phyloP scores from a whole-genome alignment of 2,113 vertebrate genomes.

The Cranoglanis bouderius region DNA sequence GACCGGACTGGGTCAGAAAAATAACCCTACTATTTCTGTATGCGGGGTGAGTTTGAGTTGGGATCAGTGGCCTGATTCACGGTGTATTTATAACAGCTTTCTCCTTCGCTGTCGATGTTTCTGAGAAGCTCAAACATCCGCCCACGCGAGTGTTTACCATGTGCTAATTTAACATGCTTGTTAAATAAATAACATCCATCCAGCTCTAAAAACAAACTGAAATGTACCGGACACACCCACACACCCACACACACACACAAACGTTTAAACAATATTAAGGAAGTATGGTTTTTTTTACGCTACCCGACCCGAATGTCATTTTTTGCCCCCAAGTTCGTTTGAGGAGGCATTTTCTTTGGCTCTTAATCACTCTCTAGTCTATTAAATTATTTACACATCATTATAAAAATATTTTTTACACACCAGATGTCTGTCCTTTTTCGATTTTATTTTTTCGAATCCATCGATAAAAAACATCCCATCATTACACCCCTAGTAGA shows the following conservation, averaged over 20 bases:
- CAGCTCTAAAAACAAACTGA: background rate
- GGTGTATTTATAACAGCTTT: constrained; percentile 25
- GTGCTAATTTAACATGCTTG: background rate
- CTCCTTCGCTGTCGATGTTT: background rate
- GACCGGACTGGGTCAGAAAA: background rate
- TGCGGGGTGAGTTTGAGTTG: background rate
- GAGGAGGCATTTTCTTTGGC: background rate
- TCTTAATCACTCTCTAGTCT: background rate
- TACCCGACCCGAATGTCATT: too few species aligned
- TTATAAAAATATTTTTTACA: too few species aligned
- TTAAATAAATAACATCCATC: background rate
- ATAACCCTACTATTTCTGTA: constrained; percentile 25
- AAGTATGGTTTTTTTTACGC: too few species aligned
- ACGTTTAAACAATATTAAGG: background rate
- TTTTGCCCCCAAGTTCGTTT: too few species aligned
- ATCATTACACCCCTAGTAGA: too few species aligned
- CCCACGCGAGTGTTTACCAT: background rate
- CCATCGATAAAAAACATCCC: too few species aligned
- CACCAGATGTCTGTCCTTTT: too few species aligned
- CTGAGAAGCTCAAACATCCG: background rate
- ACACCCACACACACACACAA: background rate
- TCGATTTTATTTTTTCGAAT: background rate
- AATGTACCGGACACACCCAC: too few species aligned
- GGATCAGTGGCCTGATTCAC: constrained; percentile 2
- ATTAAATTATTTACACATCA: too few species aligned